Evolutionary conservation across 2,888 invertebrate genomes (phyloP), one percentile per base, ranked within the genome.

Genomic region (Apamea monoglypha): DNA sequence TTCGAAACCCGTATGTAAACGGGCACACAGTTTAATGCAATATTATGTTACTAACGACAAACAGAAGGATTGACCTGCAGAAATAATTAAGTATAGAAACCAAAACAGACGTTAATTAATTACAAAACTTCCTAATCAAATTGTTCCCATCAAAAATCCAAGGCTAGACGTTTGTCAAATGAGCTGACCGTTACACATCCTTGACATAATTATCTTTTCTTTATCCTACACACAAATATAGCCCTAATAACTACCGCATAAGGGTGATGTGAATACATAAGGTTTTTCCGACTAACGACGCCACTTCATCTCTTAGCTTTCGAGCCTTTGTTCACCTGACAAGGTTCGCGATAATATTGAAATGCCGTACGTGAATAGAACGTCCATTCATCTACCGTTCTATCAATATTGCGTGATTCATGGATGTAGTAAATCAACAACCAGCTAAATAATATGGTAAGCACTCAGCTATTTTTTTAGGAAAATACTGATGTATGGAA

Each of bases 311-410:
- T 95, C 91, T 88, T 89, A 83, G 91, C 92, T 91, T 92, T 93
- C 85, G 85, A 89, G 80, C 92, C 90, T 94, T 96, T 96, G 95
- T 96, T 95, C 94, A 92, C 90, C 92, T 95, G 96, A 94, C 96
- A 95, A 93, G 94, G 93, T 94, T 93, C 91, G 92, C 94, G 95
- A 95, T 96, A 95, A 95, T 95, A 95, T 95, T 95, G 94, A 95
- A 95, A 95, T 94, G 92, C 93, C 93, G 88, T 91, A 90, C 92
- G 90, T 93, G 94, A 94, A 95, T 95, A 91, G 93, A 91, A 89
- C 90, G 89, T 90, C 92, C 91, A 92, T 94, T 92, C 93, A 93
- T 93, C 92, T 94, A 93, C 94, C 93, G 94, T 92, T 91, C 91
- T 93, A 94, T 92, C 91, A 89, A 85, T 86, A 81, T 89, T 74